Evolutionary conservation across 2,888 invertebrate species (phyloP).

Genomic region (Plebejus melissa): DNA sequence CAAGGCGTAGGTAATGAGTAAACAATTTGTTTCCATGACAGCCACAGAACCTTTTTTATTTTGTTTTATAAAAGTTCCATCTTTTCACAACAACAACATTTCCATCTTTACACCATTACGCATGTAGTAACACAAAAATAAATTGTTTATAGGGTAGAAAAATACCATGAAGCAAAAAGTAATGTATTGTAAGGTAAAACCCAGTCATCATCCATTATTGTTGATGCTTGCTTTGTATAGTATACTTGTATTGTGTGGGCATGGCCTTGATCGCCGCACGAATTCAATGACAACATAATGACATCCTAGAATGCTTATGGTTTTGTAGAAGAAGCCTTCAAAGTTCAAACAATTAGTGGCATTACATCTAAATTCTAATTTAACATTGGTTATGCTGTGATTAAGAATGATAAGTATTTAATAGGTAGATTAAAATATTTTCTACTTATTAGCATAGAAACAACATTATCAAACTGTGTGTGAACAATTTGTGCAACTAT

Average conservation of each 20-base stretch:
- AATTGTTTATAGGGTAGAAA: slow-evolving; percentile 32
- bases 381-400: neutral
- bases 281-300: slow-evolving; percentile 37
- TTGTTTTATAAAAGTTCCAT: slow-evolving; percentile 38
- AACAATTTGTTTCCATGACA: slow-evolving; percentile 25
- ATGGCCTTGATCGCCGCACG: slow-evolving; percentile 40
- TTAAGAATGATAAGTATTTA: neutral
- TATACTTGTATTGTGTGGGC: slow-evolving; percentile 31
- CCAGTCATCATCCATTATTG: neutral
- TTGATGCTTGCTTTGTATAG: slow-evolving; percentile 10
- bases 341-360: neutral
- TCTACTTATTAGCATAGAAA: neutral
- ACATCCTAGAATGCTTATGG: slow-evolving; percentile 38
- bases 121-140: slow-evolving; percentile 33
- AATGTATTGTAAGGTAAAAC: slow-evolving; percentile 51
- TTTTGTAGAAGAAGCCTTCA: neutral
- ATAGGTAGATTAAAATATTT: neutral
- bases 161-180: slow-evolving; percentile 59
- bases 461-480: neutral
- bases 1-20: neutral
- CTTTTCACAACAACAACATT: no score
- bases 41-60: neutral
- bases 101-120: neutral
- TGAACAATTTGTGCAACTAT: neutral
- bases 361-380: neutral